A percentile compares a stretch with the other conserved stretches of the same genome.
phyloP scores from a whole-genome alignment of 2,888 invertebrate species.

The Siphlonurus alternatus region DNA sequence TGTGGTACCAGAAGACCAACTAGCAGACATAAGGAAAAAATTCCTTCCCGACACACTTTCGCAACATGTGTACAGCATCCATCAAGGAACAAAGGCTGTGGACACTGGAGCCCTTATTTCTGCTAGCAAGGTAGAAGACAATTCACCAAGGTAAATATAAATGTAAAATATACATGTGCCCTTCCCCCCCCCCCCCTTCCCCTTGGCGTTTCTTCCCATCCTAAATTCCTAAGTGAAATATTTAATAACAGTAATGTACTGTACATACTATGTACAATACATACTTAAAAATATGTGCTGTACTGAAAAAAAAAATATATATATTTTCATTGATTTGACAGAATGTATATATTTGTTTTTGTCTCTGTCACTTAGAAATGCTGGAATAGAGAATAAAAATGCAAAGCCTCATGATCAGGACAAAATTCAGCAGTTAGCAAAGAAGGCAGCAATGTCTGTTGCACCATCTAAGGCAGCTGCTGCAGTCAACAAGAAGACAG shows the following conservation, averaged over 20 bases:
- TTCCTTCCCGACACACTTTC: neutral
- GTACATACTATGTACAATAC: too few relatives aligned
- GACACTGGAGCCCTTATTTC: neutral
- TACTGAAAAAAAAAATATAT: too few relatives aligned
- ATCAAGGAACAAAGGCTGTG: neutral
- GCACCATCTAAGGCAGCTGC: neutral
- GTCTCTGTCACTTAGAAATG: neutral
- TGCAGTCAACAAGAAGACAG: neutral
- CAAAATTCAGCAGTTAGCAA: neutral
- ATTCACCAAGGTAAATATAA: neutral
- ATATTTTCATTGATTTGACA: too few relatives aligned
- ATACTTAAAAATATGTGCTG: too few relatives aligned
- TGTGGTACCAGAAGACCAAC: neutral
- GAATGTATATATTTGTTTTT: neutral
- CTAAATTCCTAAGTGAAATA: too few relatives aligned
- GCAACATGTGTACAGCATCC: neutral
- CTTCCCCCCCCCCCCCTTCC: too few relatives aligned
- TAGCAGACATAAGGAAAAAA: neutral
- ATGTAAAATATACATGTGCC: too few relatives aligned
- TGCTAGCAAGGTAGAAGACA: neutral
- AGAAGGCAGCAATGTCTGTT: neutral
- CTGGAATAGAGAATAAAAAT: neutral
- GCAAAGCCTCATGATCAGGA: neutral
- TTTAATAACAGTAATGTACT: too few relatives aligned
- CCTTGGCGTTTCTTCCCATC: too few relatives aligned